Conservation (phyloP, 1,140 invertebrate species). For the honey bee (Apis mellifera) region Amel_HAv3.1 CM009937.2:13043501-13044000, state of each 20-base stretch:
- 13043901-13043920: no score
- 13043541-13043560: no score
- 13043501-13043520: no score
- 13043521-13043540: no score
- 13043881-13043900: no score
- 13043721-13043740: constrained; percentile 41
- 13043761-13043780: constrained; percentile 41
- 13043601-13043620: background rate
- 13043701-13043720: constrained; percentile 39
- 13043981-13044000: no score
- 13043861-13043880: background rate
- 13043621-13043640: no score
- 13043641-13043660: background rate
- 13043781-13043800: constrained; percentile 22
- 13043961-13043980: no score
- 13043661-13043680: constrained; percentile 20
- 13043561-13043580: no score
- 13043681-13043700: background rate
- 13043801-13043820: constrained; percentile 18
- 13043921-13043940: no score
- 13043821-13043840: background rate
- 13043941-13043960: no score
- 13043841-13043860: background rate
- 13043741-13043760: constrained; percentile 21
- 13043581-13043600: background rate